These are phyloP conservation scores for Halyomorpha halys DNA, from an alignment of 1,140 invertebrate genomes.

Conservation along the genomic window DNA sequence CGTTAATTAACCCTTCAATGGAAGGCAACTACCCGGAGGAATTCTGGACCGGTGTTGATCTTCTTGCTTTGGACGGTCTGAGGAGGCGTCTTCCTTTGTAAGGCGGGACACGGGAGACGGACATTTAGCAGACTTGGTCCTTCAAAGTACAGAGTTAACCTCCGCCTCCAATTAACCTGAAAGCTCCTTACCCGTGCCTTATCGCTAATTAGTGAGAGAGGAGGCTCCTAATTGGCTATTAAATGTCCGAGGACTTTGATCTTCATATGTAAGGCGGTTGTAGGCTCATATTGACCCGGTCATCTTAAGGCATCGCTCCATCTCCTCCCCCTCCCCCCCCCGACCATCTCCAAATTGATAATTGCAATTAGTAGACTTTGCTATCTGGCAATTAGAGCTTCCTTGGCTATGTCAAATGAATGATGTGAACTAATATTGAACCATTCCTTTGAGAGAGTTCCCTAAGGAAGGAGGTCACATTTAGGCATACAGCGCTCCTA, in stretches of 20 bases:
- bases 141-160: not conserved
- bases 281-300: not conserved
- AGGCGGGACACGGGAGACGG: too few relatives aligned
- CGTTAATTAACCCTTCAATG: too few relatives aligned
- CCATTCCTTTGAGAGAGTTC: too few relatives aligned
- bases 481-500: too few relatives aligned
- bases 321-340: not conserved
- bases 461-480: too few relatives aligned
- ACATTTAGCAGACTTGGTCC: not conserved
- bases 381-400: too few relatives aligned
- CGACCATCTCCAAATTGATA: not conserved
- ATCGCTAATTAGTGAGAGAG: not conserved
- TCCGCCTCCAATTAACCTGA: conserved; percentile 3
- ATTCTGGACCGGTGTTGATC: too few relatives aligned
- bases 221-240: not conserved
- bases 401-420: too few relatives aligned
- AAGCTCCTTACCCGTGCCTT: conserved; percentile 4
- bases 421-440: too few relatives aligned
- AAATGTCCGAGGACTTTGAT: conserved; percentile 6
- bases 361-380: not conserved
- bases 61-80: too few relatives aligned
- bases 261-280: not conserved
- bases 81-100: too few relatives aligned
- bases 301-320: not conserved
- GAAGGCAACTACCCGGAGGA: too few relatives aligned